Percentiles rank a stretch among this genome's conserved stretches.
phyloP scores from a whole-genome alignment of 2,888 invertebrate genomes.

The Lomographa bimaculata region DNA sequence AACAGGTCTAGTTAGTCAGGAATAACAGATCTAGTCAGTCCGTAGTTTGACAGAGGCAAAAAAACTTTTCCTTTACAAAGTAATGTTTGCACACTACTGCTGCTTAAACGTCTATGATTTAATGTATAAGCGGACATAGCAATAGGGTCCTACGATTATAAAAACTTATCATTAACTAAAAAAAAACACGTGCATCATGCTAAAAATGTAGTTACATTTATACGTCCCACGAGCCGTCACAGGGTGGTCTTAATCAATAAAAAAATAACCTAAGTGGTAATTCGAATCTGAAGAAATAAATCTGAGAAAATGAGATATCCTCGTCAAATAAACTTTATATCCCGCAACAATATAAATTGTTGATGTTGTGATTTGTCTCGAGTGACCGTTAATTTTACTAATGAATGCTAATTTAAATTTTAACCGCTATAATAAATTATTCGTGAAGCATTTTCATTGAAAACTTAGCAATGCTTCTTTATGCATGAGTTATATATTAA shows the following conservation, averaged over 20 bases:
- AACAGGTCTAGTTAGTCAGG: too few relatives aligned
- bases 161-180: too few relatives aligned
- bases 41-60: too few relatives aligned
- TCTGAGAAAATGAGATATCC: conserved; percentile 7
- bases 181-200: too few relatives aligned
- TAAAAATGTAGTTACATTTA: too few relatives aligned
- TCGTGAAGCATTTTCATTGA: conserved; percentile 16
- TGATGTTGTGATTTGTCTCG: conserved; percentile 5
- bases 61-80: too few relatives aligned
- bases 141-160: too few relatives aligned
- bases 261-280: conserved; percentile 4
- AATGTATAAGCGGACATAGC: too few relatives aligned
- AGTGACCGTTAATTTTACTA: conserved; percentile 10
- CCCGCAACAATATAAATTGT: conserved; percentile 6
- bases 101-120: too few relatives aligned
- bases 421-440: conserved; percentile 9
- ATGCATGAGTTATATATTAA: conserved; percentile 1
- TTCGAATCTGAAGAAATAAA: conserved; percentile 10
- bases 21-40: too few relatives aligned
- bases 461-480: conserved; percentile 10
- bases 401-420: conserved; percentile 13
- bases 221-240: conserved; percentile 32
- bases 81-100: too few relatives aligned
- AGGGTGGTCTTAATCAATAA: conserved; percentile 38
- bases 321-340: conserved; percentile 11